Evolutionary conservation across 2,888 invertebrate species (phyloP).

Genomic region (Pachydiplax longipennis): DNA sequence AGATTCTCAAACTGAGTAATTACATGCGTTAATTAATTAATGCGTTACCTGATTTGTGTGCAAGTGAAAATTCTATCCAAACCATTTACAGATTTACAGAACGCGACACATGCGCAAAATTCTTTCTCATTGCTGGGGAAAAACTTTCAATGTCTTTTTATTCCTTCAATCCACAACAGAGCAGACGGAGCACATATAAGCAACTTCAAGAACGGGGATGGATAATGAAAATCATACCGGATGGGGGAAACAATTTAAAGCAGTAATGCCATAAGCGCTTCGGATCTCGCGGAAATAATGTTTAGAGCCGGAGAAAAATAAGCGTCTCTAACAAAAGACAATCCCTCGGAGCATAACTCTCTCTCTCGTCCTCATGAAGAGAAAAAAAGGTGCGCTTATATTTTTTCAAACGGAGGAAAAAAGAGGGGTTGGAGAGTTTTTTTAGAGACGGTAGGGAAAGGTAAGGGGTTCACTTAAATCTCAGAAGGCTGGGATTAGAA

Average conservation of each 20-base stretch:
- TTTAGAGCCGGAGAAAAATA: not conserved
- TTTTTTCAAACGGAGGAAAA: not conserved
- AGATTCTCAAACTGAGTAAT: too few relatives aligned
- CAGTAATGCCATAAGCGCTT: not conserved
- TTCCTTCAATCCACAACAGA: not conserved
- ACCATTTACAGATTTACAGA: too few relatives aligned
- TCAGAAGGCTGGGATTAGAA: conserved; percentile 32
- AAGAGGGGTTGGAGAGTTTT: not conserved
- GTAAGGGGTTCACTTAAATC: conserved; percentile 41
- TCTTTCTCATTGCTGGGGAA: too few relatives aligned
- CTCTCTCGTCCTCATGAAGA: not conserved
- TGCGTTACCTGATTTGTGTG: too few relatives aligned
- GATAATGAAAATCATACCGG: not conserved
- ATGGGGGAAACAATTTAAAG: not conserved
- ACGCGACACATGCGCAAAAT: too few relatives aligned
- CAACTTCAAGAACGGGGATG: not conserved
- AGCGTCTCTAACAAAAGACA: not conserved
- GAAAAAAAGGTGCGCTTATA: not conserved
- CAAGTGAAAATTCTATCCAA: too few relatives aligned
- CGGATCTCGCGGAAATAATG: conserved; percentile 4
- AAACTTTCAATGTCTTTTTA: not conserved
- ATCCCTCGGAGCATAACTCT: conserved; percentile 3
- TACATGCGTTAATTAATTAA: too few relatives aligned
- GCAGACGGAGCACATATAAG: not conserved
- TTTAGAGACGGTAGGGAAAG: conserved; percentile 3